Conservation (phyloP, 2,113 vertebrate genomes). For the Eulemur macaco region DNA sequence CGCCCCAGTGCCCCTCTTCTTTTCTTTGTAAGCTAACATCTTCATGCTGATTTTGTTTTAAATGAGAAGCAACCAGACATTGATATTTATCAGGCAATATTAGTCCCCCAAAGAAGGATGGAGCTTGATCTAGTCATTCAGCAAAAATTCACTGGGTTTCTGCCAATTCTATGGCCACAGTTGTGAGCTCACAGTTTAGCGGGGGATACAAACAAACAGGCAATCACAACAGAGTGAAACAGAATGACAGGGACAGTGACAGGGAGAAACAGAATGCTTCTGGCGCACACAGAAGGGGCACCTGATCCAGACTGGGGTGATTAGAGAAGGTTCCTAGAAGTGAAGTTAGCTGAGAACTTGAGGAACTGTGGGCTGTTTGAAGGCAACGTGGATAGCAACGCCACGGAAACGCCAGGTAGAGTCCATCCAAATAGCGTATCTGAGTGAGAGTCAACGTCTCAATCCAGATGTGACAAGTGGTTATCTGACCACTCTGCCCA, state of each 20-base stretch:
- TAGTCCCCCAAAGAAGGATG: background rate
- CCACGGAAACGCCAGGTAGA: background rate
- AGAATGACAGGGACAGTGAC: background rate
- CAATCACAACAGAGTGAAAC: background rate
- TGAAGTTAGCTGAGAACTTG: background rate
- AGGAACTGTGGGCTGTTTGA: background rate
- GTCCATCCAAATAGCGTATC: accelerated
- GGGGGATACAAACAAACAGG: background rate
- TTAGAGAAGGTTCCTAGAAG: background rate
- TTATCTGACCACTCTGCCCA: background rate
- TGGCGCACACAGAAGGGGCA: background rate
- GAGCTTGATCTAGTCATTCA: background rate
- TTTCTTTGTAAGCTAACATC: background rate
- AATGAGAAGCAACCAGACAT: background rate
- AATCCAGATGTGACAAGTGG: background rate
- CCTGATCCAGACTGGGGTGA: background rate
- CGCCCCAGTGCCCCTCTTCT: background rate
- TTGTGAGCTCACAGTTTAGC: background rate
- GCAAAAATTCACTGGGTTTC: background rate
- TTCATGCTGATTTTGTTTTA: slow-evolving; percentile 19
- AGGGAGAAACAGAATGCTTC: background rate
- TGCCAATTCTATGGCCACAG: background rate
- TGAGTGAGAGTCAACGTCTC: background rate
- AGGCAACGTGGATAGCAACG: background rate
- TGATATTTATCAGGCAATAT: background rate